These are phyloP conservation scores for Agrilus mali DNA, from an alignment of 2,888 invertebrate genomes.

Conservation along the genomic window DNA sequence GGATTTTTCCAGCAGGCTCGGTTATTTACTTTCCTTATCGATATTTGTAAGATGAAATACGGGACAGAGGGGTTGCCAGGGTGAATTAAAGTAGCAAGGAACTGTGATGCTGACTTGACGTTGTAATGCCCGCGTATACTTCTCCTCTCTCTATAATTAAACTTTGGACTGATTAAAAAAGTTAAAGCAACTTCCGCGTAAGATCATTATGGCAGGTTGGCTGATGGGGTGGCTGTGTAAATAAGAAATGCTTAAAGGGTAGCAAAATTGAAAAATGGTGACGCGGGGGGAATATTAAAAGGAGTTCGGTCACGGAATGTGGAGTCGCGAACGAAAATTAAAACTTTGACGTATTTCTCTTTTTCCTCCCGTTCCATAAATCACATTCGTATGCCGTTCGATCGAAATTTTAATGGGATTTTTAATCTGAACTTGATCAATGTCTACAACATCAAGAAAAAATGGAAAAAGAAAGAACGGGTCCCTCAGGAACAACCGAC, in stretches of 20 bases:
- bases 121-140: no score
- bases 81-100: conserved; percentile 11
- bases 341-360: no score
- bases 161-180: conserved; percentile 27
- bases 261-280: conserved; percentile 24
- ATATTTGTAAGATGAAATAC: no score
- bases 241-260: conserved; percentile 24
- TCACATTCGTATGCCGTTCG: no score
- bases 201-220: conserved; percentile 23
- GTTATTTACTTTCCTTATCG: not conserved
- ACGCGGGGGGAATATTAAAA: conserved; percentile 20
- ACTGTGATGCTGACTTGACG: not conserved
- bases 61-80: no score
- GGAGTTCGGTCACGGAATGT: conserved; percentile 20
- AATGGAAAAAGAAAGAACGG: no score
- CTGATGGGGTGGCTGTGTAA: conserved; percentile 19
- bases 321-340: conserved; percentile 11
- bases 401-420: no score
- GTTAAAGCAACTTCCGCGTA: conserved; percentile 25
- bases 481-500: no score
- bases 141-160: conserved; percentile 22
- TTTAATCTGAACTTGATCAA: no score
- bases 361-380: no score
- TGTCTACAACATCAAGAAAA: no score
- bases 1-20: no score